A percentile compares a stretch with the other conserved stretches of the same genome.
These are phyloP conservation scores for Charadrius vociferus DNA, from an alignment of 2,113 vertebrate genomes.

Conservation along the genomic window DNA sequence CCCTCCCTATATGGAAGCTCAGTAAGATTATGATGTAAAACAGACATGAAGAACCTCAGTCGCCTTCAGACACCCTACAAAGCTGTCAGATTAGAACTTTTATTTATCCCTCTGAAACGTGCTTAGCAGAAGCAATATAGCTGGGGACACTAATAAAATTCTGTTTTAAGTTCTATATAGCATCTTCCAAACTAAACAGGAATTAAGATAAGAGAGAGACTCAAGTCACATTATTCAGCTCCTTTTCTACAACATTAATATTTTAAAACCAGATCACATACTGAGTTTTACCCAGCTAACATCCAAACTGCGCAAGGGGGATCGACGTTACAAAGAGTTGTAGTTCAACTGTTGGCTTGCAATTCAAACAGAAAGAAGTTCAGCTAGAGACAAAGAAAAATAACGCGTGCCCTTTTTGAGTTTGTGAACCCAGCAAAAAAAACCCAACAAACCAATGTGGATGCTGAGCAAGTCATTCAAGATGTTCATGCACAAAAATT, in stretches of 20 bases:
- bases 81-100: neutral
- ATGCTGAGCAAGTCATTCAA: neutral
- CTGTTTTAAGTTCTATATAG: neutral
- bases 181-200: neutral
- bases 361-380: neutral
- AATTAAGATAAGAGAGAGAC: neutral
- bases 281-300: conserved; percentile 44
- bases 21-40: neutral
- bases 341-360: neutral
- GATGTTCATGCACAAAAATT: neutral
- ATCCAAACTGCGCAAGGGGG: neutral
- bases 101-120: neutral
- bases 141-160: neutral
- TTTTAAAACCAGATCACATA: neutral
- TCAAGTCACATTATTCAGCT: neutral
- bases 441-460: neutral
- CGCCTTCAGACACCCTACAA: neutral
- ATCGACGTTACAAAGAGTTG: neutral
- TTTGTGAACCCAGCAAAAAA: neutral
- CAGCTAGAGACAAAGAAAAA: neutral
- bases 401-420: neutral
- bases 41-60: neutral
- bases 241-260: neutral
- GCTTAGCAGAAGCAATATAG: neutral
- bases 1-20: neutral